These are phyloP conservation scores for Tauraco erythrolophus DNA, from an alignment of 2,113 vertebrate genomes.

Conservation along the genomic window DNA sequence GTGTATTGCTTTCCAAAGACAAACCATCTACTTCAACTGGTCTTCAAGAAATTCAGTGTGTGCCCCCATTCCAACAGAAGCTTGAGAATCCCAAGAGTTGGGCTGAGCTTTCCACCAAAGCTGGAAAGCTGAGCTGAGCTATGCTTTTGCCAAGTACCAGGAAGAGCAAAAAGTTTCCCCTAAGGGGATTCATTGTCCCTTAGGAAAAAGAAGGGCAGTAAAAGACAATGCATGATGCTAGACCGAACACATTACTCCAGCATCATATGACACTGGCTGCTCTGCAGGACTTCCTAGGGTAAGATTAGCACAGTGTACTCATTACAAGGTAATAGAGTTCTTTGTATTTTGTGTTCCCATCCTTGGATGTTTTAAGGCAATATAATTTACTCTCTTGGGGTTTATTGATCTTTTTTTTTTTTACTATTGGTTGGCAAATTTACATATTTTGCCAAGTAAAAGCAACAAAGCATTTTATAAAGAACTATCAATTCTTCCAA, in stretches of 20 bases:
- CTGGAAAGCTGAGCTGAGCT: background rate
- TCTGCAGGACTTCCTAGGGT: background rate
- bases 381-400: background rate
- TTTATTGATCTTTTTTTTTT: background rate
- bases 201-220: background rate
- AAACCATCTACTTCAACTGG: background rate
- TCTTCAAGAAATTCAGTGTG: background rate
- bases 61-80: background rate
- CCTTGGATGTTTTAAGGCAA: background rate
- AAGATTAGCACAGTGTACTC: background rate
- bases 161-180: background rate
- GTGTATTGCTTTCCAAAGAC: background rate
- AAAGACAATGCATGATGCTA: background rate
- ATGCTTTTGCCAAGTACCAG: background rate
- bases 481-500: background rate
- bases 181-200: background rate
- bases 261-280: background rate
- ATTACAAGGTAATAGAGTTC: background rate
- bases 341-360: background rate
- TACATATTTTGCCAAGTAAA: background rate
- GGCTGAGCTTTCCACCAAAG: background rate
- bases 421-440: background rate
- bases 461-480: background rate
- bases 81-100: background rate
- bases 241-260: background rate